phyloP scores from a whole-genome alignment of 2,888 invertebrate genomes.

The Nematopogon swammerdamellus region DNA sequence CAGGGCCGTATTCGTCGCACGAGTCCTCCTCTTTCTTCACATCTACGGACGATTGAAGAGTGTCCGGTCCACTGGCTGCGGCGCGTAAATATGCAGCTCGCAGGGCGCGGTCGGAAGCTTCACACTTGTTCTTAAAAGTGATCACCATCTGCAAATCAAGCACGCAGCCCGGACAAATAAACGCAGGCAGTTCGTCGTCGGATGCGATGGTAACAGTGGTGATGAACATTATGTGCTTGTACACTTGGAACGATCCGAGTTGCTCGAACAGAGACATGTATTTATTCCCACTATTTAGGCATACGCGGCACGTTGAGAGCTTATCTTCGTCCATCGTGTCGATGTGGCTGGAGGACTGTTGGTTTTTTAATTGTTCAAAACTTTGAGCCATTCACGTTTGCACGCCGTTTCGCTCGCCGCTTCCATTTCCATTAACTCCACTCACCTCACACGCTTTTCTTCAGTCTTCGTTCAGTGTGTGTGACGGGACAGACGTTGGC shows the following conservation, averaged over 20 bases:
- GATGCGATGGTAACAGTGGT: conserved; percentile 26
- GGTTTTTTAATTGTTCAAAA: no score
- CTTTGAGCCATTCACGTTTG: no score
- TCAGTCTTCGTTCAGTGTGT: no score
- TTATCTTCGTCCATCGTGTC: conserved; percentile 16
- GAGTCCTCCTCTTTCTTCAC: conserved; percentile 18
- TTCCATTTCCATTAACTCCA: no score
- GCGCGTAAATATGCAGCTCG: conserved; percentile 7
- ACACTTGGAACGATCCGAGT: conserved; percentile 23
- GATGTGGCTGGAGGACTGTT: no score
- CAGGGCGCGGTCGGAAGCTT: conserved; percentile 24
- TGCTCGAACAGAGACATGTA: conserved; percentile 27
- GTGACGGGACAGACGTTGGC: no score
- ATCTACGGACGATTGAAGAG: no score
- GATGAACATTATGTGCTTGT: conserved; percentile 27
- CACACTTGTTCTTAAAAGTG: conserved; percentile 32
- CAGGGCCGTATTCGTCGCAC: conserved; percentile 9
- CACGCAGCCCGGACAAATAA: conserved; percentile 32
- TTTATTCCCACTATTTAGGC: conserved; percentile 20
- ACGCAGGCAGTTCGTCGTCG: conserved; percentile 31
- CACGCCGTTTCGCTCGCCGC: no score
- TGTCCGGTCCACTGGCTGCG: background rate
- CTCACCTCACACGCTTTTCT: no score
- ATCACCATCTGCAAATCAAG: conserved; percentile 28
- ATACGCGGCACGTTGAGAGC: conserved; percentile 26